A percentile compares a stretch with the other conserved stretches of the same genome.
Evolutionary conservation across 2,888 invertebrate genomes (phyloP).

Genomic region (Calameuta filiformis): DNA sequence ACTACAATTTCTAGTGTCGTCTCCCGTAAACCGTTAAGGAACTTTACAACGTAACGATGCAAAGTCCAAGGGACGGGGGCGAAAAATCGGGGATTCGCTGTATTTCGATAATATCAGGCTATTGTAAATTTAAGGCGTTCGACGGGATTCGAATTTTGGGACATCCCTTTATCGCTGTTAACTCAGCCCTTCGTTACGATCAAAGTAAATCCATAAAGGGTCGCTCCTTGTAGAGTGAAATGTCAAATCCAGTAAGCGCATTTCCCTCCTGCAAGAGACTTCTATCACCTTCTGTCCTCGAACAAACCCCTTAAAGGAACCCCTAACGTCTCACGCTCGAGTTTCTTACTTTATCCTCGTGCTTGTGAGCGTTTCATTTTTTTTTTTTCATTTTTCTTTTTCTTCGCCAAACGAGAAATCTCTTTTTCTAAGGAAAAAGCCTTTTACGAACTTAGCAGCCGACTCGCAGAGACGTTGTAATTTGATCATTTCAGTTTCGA

Average conservation of each 20-base stretch:
- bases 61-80: not conserved
- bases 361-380: not conserved
- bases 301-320: not conserved
- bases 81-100: not conserved
- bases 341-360: not conserved
- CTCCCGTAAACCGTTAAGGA: not conserved
- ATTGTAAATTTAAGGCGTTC: not conserved
- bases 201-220: constrained; percentile 14
- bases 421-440: not conserved
- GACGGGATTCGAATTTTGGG: not conserved
- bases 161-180: not conserved
- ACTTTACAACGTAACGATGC: not conserved
- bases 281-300: not conserved
- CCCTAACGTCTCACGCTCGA: not conserved
- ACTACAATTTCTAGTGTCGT: not conserved
- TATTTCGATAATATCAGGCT: not conserved
- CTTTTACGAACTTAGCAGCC: not conserved
- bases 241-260: constrained; percentile 24
- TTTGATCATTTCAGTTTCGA: too few species aligned
- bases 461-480: too few species aligned
- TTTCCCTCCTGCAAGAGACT: constrained; percentile 15
- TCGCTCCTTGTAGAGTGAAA: not conserved
- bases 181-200: constrained; percentile 1
- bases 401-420: not conserved
- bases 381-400: not conserved